Evolutionary conservation across 2,888 invertebrate genomes (phyloP), one percentile per base, ranked within the genome.

Genomic region (Spisula solida): DNA sequence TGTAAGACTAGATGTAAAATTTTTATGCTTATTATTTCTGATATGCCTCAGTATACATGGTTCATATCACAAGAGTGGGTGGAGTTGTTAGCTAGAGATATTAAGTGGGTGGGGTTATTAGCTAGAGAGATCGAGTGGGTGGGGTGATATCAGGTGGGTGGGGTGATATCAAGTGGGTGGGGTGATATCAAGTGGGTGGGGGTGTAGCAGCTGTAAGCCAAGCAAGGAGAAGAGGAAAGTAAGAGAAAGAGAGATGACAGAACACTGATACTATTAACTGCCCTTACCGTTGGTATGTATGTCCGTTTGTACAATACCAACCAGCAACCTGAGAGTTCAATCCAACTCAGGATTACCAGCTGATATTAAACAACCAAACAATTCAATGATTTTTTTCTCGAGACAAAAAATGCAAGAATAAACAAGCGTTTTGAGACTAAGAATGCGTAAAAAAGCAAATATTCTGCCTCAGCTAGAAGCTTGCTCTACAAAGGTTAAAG

Each of bases 291-390:
- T 89, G 91, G 16, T 80, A 79, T 86, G 89, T 86, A 86, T 88
- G 90, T 88, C 93, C 91, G 93, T 93, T 94, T 93, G 92, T 91
- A 88, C 89, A 94, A 96, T 96, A 96, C 94, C 96, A 95, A 95
- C 94, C 91, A 93, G 95, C 90, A 95, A 94, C 95, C 96, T 95
- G 96, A 96, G 96, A 89, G 56, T 80, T 51, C 29, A 75, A 47
- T 80, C 84, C 41, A 41, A 82, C 96, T 97, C 97, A 97, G 96
- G 98, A 99, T 99, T 99, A 99, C 99, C 98, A 98, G 98, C 98
- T 99, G 99, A 99, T 99, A 99, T 99, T 99, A 98, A 97, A 97
- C 97, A 97, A 95, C 95, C 95, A 95, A 97, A 96, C 95, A 89
- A 78, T 56, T 51, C n/a, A 34, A 31, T 70, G 34, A 31, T 34